Percentiles rank a stretch among this genome's conserved stretches.
These are phyloP conservation scores for Pimephales promelas DNA, from an alignment of 2,113 vertebrate species.

Conservation along the genomic window DNA sequence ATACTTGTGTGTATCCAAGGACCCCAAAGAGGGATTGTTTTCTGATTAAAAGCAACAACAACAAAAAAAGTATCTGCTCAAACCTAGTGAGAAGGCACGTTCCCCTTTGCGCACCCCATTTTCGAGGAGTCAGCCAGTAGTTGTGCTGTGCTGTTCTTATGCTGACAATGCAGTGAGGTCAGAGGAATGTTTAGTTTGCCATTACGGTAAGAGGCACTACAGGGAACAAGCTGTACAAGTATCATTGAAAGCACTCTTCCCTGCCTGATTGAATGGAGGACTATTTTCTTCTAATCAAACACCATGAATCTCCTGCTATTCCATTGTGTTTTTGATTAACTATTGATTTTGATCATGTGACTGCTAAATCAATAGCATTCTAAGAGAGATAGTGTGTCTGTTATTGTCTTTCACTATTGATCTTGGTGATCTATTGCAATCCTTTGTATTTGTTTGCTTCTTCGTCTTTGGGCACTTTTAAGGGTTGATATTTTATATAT, in stretches of 20 bases:
- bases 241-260: constrained; percentile 26
- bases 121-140: neutral
- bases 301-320: neutral
- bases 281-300: neutral
- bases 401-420: neutral
- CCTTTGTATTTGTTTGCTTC: neutral
- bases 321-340: neutral
- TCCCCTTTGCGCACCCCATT: constrained; percentile 20
- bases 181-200: constrained; percentile 32
- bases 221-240: constrained; percentile 24
- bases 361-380: neutral
- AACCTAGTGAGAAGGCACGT: neutral
- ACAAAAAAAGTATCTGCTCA: neutral
- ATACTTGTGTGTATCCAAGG: neutral
- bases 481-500: neutral
- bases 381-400: neutral
- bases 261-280: neutral
- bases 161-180: constrained; percentile 25
- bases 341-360: neutral
- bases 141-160: constrained; percentile 27
- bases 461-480: neutral
- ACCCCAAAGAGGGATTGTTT: neutral
- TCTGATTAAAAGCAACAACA: neutral
- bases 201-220: constrained; percentile 21
- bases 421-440: neutral